Conservation (phyloP, 2,888 invertebrate species). For the Rhagophthalmus giganteus region DNA sequence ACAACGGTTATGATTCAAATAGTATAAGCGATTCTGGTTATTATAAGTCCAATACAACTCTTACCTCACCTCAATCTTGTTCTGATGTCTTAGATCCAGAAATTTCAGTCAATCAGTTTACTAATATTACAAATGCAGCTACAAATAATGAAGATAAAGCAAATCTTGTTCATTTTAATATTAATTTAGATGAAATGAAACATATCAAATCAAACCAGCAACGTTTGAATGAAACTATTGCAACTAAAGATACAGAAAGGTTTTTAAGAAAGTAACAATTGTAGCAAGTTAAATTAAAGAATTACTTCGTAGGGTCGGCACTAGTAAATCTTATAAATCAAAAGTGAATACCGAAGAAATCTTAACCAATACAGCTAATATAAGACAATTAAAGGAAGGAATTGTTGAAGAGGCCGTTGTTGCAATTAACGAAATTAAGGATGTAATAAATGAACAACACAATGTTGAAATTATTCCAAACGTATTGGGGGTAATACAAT, state of each 20-base stretch:
- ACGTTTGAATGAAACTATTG: no score
- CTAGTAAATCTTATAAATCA: conserved; percentile 1
- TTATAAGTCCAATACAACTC: conserved; percentile 44
- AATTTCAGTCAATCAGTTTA: no score
- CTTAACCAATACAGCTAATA: conserved; percentile 16
- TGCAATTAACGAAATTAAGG: background rate
- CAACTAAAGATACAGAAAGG: no score
- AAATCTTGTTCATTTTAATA: no score
- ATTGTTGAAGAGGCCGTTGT: background rate
- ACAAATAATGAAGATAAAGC: background rate
- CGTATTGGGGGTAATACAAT: background rate
- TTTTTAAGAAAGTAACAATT: no score
- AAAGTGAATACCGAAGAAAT: conserved; percentile 18
- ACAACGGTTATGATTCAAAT: conserved; percentile 6
- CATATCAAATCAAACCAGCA: no score
- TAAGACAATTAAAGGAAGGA: no score
- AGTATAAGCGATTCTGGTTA: conserved; percentile 45
- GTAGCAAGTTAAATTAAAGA: no score
- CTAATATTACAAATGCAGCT: no score
- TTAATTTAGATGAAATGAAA: no score
- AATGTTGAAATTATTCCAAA: background rate
- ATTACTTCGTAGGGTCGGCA: no score
- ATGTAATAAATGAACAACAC: background rate
- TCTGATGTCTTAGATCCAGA: no score
- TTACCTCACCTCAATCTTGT: conserved; percentile 37